A percentile compares a stretch with the other conserved stretches of the same genome.
Conservation (phyloP, 1,140 invertebrate species). For the Neocloeon triangulifer region DNA sequence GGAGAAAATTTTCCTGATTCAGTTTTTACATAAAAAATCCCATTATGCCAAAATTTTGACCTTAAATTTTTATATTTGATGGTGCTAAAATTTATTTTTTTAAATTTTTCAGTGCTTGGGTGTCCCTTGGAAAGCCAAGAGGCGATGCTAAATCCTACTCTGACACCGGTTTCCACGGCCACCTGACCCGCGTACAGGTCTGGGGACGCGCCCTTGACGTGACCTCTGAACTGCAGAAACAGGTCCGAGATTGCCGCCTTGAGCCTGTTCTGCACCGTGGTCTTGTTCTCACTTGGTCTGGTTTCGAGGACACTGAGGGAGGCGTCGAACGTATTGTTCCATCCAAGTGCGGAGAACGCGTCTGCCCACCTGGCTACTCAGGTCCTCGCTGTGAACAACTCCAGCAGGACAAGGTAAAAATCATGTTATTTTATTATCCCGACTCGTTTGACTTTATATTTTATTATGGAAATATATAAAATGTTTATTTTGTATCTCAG, state of each 20-base stretch:
- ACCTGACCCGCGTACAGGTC: slow-evolving; percentile 81
- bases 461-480: background rate
- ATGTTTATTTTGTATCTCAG: slow-evolving; percentile 10
- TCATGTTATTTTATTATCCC: background rate
- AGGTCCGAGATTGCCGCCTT: slow-evolving; percentile 65
- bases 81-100: no score
- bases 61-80: no score
- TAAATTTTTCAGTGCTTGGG: slow-evolving; percentile 66
- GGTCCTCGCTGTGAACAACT: slow-evolving; percentile 65
- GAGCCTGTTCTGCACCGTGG: slow-evolving; percentile 74
- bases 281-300: slow-evolving; percentile 73
- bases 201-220: slow-evolving; percentile 81
- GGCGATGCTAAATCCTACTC: slow-evolving; percentile 49
- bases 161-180: slow-evolving; percentile 81
- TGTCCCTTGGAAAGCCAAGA: slow-evolving; percentile 73
- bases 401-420: slow-evolving; percentile 48
- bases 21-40: background rate
- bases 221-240: slow-evolving; percentile 80
- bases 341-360: slow-evolving; percentile 71
- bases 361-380: slow-evolving; percentile 63
- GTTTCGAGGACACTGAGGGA: slow-evolving; percentile 68
- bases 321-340: slow-evolving; percentile 81
- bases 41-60: no score
- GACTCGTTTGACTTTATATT: background rate
- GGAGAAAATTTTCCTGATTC: background rate